Base-by-base conservation (phyloP, 2,888 invertebrate species). In the Taphrorychus bicolor region DNA sequence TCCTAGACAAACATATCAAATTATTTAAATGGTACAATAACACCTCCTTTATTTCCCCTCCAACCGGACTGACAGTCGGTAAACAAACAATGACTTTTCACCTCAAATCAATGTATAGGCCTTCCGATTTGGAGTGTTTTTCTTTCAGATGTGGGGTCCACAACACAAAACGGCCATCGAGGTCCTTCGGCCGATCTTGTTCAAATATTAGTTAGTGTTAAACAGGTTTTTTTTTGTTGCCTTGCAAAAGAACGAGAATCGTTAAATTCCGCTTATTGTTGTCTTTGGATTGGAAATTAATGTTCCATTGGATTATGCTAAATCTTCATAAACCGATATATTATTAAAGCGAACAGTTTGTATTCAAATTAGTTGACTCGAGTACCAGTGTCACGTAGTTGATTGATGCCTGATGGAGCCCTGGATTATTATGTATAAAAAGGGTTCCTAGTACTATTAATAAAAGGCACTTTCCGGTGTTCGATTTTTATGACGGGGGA, bases 311-410 rank as follows among this genome's bases (percentile, higher is more conserved):
- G 48, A 19, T 57, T 32, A 32, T 61, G 66, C 57, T 66, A 66
- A 66, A 66, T 66, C 66, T 66, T 61, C 66, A 51, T 18, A 61
- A 66, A 61, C 60, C 57, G 66, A 57, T 61, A 66, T 66, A 66
- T 41, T 66, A 61, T 61, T 61, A 56, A 66, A 60, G 60, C 51
- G 49, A 56, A 57, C 54, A 58, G 61, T 66, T 66, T 66, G 61
- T 66, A 61, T 61, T 60, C 61, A 66, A 66, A 66, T 66, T 51
- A 57, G 60, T 56, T 18, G 5, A 45, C 11, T 45, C 45, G 45
- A 7, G 7, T 45, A 14, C 45, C 18, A 45, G 32, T 7, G 11
- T 32, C 32, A 32, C 11, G 32, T 11, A 32, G 11, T 5, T 32
- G 32, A 32, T 5, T 7, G 11, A 32, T 7, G 11, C 11, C 32